A percentile compares a stretch with the other conserved stretches of the same genome.
These are phyloP conservation scores for Cataglyphis hispanica DNA, from an alignment of 1,140 invertebrate species.

Conservation along the genomic window DNA sequence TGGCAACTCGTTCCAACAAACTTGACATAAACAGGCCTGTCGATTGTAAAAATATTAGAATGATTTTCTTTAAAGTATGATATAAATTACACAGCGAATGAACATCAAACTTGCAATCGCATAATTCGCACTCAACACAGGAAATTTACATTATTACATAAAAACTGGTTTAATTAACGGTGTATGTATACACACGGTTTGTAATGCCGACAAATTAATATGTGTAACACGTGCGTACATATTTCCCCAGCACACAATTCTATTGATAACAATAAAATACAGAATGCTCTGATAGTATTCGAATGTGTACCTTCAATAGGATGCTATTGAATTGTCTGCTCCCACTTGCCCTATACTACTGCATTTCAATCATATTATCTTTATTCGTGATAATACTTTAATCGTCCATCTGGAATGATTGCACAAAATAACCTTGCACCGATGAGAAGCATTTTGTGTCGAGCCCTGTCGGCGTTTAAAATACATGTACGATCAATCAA, in stretches of 20 bases:
- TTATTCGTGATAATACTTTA: neutral
- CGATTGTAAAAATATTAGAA: neutral
- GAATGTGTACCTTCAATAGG: neutral
- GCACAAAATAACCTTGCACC: constrained; percentile 1
- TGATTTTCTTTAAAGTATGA: neutral
- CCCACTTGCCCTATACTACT: neutral
- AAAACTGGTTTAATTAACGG: neutral
- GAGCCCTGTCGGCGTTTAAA: neutral
- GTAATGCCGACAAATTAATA: no score
- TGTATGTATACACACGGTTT: neutral
- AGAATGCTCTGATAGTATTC: no score
- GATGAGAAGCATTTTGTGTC: neutral
- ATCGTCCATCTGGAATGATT: constrained; percentile 19
- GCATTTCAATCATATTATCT: constrained; percentile 21
- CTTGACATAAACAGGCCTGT: neutral
- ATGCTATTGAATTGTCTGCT: neutral
- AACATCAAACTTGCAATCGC: no score
- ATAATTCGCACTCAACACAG: neutral
- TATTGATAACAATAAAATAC: no score
- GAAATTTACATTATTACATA: neutral
- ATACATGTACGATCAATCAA: neutral
- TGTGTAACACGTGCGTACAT: neutral
- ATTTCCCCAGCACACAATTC: neutral
- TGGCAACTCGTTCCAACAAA: neutral
- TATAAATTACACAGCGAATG: no score